Evolutionary conservation across 2,888 invertebrate genomes (phyloP).

Genomic region (Drosophila dives): DNA sequence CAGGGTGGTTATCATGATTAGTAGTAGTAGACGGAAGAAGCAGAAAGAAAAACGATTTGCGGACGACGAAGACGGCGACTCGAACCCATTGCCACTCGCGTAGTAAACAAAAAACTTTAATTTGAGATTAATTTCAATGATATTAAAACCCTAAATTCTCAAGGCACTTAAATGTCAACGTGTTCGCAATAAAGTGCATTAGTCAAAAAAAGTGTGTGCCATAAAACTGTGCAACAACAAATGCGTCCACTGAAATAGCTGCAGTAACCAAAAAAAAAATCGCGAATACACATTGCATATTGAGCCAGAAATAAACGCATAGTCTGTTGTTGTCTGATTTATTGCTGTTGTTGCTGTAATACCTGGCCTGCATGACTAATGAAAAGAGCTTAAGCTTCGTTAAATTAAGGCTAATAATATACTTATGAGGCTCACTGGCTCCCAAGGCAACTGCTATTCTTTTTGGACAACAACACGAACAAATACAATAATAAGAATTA

Average conservation of each 20-base stretch:
- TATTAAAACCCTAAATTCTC: slow-evolving; percentile 54
- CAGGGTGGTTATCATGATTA: slow-evolving; percentile 41
- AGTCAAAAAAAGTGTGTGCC: slow-evolving; percentile 29
- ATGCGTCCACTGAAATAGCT: slow-evolving; percentile 32
- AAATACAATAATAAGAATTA: slow-evolving; percentile 1
- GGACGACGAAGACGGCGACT: slow-evolving; percentile 45
- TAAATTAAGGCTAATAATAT: slow-evolving; percentile 48
- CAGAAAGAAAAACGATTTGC: slow-evolving; percentile 45
- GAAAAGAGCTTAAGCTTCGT: slow-evolving; percentile 42
- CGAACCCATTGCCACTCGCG: slow-evolving; percentile 44
- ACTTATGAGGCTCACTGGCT: slow-evolving; percentile 29
- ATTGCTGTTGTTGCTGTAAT: slow-evolving; percentile 3
- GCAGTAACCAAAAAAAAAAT: slow-evolving; percentile 32
- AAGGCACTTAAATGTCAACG: slow-evolving; percentile 29
- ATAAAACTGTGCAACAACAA: slow-evolving; percentile 24
- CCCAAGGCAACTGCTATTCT: slow-evolving; percentile 46
- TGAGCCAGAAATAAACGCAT: slow-evolving; percentile 48
- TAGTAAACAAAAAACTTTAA: slow-evolving; percentile 60
- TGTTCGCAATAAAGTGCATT: slow-evolving; percentile 45
- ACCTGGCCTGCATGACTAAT: slow-evolving; percentile 71
- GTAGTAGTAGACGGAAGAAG: slow-evolving; percentile 25
- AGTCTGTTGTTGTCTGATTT: slow-evolving; percentile 16
- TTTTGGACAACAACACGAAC: slow-evolving; percentile 10
- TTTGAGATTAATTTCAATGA: slow-evolving; percentile 61
- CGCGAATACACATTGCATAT: slow-evolving; percentile 38